Evolutionary conservation across 2,888 invertebrate species (phyloP), one percentile per base, ranked within the genome.

Genomic region (Eristalis tenax): DNA sequence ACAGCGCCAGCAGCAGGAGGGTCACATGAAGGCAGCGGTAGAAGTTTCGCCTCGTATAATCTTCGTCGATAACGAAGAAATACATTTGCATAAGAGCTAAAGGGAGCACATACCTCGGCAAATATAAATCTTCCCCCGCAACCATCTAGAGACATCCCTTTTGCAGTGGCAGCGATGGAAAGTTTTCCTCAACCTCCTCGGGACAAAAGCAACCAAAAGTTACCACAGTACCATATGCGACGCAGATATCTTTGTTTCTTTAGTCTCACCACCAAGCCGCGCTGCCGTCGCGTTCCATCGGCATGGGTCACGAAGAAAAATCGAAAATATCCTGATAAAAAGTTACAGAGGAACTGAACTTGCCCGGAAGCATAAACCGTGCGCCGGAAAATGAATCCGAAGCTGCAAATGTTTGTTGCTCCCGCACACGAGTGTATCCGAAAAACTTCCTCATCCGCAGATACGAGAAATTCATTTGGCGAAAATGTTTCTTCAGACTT

Each of bases 51-150:
- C 26, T 79, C 64, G 83, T 77, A 83, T 87, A 83, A 87, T 87
- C 80, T 87, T 73, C 76, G 63, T 79, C 83, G 83, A 87, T 87
- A 87, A 83, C 79, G 83, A 87, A 83, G 87, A 87, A 80, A 83
- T 87, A 83, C 83, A 87, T 87, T 87, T 87, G 87, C 87, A 87
- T 87, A 87, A 75, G 79, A 87, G 73, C 76, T 79, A 76, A 64
- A 68, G 79, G 69, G 83, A 87, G 76, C 83, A 83, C 63, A 87
- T 83, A 79, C 79, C 75, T 83, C 43, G 50, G 22, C 76, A 87
- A 79, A 87, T 83, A 87, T 75, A 87, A 71, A 73, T 76, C 15
- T n/a, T 28, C 43, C 40, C 75, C 38, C 40, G 35, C 15, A 18
- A 40, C 8, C 4, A 61, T 69, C 50, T 6, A 18, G 18, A 32